A percentile compares a stretch with the other conserved stretches of the same genome.
These are phyloP conservation scores for Dipodomys ordii DNA, from an alignment of 2,113 vertebrate species.

Conservation along the genomic window DNA sequence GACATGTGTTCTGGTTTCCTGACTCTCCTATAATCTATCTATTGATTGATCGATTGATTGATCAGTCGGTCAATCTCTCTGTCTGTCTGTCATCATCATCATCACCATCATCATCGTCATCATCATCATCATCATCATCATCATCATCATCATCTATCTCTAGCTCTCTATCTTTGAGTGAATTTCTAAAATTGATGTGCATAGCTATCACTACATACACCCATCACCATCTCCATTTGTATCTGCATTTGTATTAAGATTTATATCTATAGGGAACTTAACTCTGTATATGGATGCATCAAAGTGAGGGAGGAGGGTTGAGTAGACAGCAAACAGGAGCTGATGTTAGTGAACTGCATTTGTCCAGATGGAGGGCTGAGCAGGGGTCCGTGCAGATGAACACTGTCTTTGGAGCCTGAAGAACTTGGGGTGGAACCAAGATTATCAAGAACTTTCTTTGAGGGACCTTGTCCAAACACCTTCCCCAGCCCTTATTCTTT, in stretches of 20 bases:
- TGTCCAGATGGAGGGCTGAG: not conserved
- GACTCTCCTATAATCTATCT: not conserved
- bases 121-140: too few relatives aligned
- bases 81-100: too few relatives aligned
- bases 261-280: not conserved
- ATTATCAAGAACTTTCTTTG: not conserved
- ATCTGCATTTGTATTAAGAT: not conserved
- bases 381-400: not conserved
- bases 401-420: not conserved
- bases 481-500: not conserved
- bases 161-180: not conserved
- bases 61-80: too few relatives aligned
- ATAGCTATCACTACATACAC: not conserved
- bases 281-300: too few relatives aligned
- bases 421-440: not conserved
- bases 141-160: too few relatives aligned
- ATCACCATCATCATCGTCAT: too few relatives aligned
- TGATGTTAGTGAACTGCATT: not conserved
- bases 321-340: not conserved
- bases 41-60: too few relatives aligned
- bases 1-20: not conserved
- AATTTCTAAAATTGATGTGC: not conserved
- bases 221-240: not conserved
- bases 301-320: not conserved
- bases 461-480: not conserved